Evolutionary conservation across 1,140 invertebrate species (phyloP), one percentile per base, ranked within the genome.

Genomic region (Camponotus floridanus): DNA sequence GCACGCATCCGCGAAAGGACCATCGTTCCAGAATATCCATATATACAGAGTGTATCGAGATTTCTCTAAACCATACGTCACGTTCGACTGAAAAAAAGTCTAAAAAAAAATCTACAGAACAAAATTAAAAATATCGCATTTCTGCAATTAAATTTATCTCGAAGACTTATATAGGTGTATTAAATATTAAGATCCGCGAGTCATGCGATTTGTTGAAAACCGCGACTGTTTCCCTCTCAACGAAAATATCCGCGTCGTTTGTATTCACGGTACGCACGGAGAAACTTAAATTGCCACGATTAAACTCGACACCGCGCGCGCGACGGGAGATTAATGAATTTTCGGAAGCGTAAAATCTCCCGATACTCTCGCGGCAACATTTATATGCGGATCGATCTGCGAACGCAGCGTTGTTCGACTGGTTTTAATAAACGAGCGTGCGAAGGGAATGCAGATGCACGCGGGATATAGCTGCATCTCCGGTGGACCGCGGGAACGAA

Each of bases 1-100:
- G 91, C 92, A 91, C 88, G 88, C 93, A 93, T 92, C 89, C 89
- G 88, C 88, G 88, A 90, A 87, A 90, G 90, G 91, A 90, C 91
- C 91, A 85, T 91, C 91, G 89, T 80, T 78, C 18, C 33, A 15
- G 11, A 55, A 57, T 70, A 55, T 80, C 45, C 76, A 21, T n/a
- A n/a, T n/a, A 18, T 51, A 51, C 48, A 51, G 48, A 42, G 11
- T 55, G 48, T 26, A 6, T 9, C 42, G 42, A 48, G 21, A 68
- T 67, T 65, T 79, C 31, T 64, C n/a, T 68, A 11, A 68, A 68
- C 18, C 36, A 4, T 39, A n/a, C 3, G 64, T 68, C 15, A 31
- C 26, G 21, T 59, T 7, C 9, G 9, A 59, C 7, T 51, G 48
- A 48, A 15, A 61, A 61, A 42, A 68, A 48, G 3, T 11, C 26